Evolutionary conservation across 1,140 invertebrate genomes (phyloP).

Genomic region (Orchestia grillus): DNA sequence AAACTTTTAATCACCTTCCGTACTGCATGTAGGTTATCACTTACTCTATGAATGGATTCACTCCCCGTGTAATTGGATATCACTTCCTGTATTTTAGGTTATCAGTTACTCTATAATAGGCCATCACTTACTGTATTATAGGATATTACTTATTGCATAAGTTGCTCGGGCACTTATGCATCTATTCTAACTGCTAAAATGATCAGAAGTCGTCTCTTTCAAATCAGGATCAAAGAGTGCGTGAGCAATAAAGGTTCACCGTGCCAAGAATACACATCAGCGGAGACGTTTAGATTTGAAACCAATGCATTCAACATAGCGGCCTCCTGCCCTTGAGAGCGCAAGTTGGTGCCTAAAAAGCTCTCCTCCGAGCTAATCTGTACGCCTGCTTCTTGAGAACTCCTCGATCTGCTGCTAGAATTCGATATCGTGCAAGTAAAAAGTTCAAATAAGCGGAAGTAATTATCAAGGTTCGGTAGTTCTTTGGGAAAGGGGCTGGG

Average conservation of each 20-base stretch:
- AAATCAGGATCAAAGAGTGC: too few species aligned
- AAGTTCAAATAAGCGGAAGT: neutral
- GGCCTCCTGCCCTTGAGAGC: neutral
- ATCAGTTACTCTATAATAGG: too few species aligned
- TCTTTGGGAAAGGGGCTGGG: neutral
- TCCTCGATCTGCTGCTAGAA: neutral
- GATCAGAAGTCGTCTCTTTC: neutral
- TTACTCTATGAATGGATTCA: too few species aligned
- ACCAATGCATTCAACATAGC: neutral
- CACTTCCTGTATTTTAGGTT: too few species aligned
- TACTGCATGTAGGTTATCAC: too few species aligned
- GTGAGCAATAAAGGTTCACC: neutral
- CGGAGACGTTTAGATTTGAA: too few species aligned
- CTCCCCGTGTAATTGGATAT: too few species aligned
- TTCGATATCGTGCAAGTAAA: neutral
- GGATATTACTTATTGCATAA: neutral
- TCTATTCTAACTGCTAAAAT: neutral
- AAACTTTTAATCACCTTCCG: too few species aligned
- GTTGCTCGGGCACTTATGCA: neutral
- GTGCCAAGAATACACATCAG: neutral
- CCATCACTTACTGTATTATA: too few species aligned
- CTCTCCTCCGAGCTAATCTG: neutral
- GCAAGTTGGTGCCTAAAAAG: neutral
- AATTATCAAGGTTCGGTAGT: neutral
- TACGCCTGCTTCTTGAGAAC: neutral